A percentile compares a stretch with the other conserved stretches of the same genome.
Conservation (phyloP, 2,113 vertebrate species). For the Grallaria varia region DNA sequence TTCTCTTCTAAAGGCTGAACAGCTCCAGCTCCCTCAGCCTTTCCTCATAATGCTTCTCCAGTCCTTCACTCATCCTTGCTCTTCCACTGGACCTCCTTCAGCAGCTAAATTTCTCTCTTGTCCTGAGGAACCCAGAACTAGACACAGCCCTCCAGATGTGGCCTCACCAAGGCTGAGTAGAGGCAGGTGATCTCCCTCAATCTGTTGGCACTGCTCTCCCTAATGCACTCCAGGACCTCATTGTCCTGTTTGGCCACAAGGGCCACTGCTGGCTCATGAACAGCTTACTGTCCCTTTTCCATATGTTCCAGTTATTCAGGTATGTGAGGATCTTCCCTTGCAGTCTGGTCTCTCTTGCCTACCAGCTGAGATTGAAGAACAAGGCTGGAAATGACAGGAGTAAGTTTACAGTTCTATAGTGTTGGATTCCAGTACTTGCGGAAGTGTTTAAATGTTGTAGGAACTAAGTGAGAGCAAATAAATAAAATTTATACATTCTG, state of each 20-base stretch:
- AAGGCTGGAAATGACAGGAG: background rate
- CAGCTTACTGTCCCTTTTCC: background rate
- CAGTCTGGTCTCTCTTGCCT: background rate
- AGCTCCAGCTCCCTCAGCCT: background rate
- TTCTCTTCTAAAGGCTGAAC: background rate
- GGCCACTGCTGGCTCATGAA: background rate
- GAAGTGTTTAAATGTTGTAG: background rate
- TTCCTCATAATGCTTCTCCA: background rate
- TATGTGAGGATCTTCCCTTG: background rate
- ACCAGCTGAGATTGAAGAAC: background rate
- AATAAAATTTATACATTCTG: background rate
- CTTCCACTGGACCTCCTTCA: background rate
- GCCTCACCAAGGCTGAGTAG: background rate
- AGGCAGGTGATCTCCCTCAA: fast-evolving
- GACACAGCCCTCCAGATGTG: background rate
- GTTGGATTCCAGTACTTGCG: background rate
- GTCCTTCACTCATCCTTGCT: background rate
- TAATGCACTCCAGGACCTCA: background rate
- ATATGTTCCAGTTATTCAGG: background rate
- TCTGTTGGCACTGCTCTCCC: background rate
- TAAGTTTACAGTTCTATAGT: background rate
- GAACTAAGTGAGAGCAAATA: background rate
- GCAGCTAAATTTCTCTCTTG: background rate
- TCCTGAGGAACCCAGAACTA: background rate
- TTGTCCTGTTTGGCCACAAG: background rate